Conservation (phyloP, 1,140 invertebrate species). For the Caenorhabditis inopinata region DNA sequence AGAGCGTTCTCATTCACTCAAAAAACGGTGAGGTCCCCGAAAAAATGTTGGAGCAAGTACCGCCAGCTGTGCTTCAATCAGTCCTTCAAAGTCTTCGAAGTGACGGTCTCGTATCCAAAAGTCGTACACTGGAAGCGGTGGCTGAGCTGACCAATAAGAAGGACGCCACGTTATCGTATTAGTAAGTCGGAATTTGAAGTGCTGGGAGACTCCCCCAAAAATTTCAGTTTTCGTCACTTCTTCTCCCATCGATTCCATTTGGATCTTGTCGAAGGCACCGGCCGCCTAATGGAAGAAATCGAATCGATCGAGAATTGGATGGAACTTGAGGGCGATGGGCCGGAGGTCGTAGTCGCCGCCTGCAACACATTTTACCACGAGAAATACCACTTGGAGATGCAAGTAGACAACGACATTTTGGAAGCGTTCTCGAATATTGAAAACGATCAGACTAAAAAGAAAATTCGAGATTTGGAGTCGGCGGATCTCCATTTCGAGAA, state of each 20-base stretch:
- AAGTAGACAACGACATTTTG: slow-evolving; percentile 37
- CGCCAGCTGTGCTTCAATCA: slow-evolving; percentile 47
- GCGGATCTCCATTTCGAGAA: slow-evolving; percentile 50
- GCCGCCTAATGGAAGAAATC: slow-evolving; percentile 26
- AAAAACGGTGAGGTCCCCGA: neutral
- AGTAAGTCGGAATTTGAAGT: slow-evolving; percentile 42
- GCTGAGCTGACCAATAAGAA: slow-evolving; percentile 35
- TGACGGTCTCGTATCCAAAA: slow-evolving; percentile 53
- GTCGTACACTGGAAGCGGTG: slow-evolving; percentile 23
- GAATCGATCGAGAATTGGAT: too few species aligned
- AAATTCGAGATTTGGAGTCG: slow-evolving; percentile 52
- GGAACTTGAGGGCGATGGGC: slow-evolving; percentile 40
- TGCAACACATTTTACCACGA: neutral
- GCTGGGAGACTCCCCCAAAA: neutral
- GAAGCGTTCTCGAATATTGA: slow-evolving; percentile 17
- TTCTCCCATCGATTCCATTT: slow-evolving; percentile 55
- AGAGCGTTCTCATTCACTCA: slow-evolving; percentile 27
- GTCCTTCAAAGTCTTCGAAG: slow-evolving; percentile 46
- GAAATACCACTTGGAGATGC: slow-evolving; percentile 39
- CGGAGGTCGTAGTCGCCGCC: slow-evolving; percentile 17
- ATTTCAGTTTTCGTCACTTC: slow-evolving; percentile 58
- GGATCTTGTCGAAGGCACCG: slow-evolving; percentile 45
- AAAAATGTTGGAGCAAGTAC: slow-evolving; percentile 39
- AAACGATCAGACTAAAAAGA: slow-evolving; percentile 44
- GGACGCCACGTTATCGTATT: slow-evolving; percentile 46